A percentile compares a stretch with the other conserved stretches of the same genome.
phyloP scores from a whole-genome alignment of 2,113 vertebrate genomes.

The Lates calcarifer region DNA sequence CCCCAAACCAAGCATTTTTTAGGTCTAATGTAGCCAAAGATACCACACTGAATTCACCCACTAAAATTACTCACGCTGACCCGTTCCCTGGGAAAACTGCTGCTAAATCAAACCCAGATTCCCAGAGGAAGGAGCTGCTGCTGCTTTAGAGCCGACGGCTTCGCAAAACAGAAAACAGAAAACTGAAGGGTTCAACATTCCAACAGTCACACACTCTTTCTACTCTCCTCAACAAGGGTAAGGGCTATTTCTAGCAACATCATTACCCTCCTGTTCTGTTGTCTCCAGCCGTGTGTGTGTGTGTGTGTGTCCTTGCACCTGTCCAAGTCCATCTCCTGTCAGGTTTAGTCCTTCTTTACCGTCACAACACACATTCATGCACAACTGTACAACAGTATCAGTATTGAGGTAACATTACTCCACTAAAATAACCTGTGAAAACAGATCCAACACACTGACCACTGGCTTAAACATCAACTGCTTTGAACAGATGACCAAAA shows the following conservation, averaged over 20 bases:
- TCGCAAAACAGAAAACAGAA: constrained; percentile 30
- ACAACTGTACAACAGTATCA: not conserved
- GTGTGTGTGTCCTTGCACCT: constrained; percentile 68
- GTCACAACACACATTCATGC: constrained; percentile 40
- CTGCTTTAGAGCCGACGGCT: constrained; percentile 6
- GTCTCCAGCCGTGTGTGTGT: constrained; percentile 50
- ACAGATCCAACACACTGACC: not conserved
- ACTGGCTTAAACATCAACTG: not conserved
- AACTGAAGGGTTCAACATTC: constrained; percentile 12
- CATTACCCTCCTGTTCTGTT: constrained; percentile 64
- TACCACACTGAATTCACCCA: not conserved
- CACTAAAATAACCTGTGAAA: not conserved
- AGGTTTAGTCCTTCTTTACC: constrained; percentile 16
- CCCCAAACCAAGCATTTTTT: constrained; percentile 13
- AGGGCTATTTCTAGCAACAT: constrained; percentile 80
- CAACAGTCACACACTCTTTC: constrained; percentile 22
- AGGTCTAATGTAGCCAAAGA: not conserved
- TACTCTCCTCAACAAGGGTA: constrained; percentile 35
- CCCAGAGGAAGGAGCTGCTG: constrained; percentile 24
- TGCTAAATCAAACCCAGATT: constrained; percentile 25
- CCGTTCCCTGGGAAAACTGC: constrained; percentile 50
- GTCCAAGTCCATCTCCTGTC: constrained; percentile 59
- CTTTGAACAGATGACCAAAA: too few relatives aligned
- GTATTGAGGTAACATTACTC: not conserved
- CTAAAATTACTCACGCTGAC: constrained; percentile 51